Evolutionary conservation across 2,113 vertebrate genomes (phyloP).

Genomic region (Gymnarchus niloticus): DNA sequence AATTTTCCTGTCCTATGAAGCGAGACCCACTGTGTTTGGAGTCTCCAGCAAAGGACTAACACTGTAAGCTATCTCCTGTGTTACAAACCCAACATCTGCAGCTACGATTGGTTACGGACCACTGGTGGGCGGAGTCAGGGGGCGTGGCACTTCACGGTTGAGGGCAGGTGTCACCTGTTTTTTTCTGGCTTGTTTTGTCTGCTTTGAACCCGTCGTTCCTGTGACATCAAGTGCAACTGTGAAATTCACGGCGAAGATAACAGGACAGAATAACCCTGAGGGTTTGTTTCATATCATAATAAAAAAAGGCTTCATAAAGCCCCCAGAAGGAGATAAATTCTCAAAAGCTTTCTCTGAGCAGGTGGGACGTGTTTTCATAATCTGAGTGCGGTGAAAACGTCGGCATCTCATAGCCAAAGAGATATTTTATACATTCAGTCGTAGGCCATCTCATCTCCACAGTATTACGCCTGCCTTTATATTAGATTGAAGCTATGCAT

Average conservation of each 20-base stretch:
- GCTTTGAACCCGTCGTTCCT: background rate
- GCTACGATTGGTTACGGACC: background rate
- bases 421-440: background rate
- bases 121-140: background rate
- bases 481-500: background rate
- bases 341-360: background rate
- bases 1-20: background rate
- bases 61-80: background rate
- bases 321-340: background rate
- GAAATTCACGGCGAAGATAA: background rate
- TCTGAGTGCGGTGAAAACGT: background rate
- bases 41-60: conserved; percentile 11
- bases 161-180: background rate
- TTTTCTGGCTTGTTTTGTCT: background rate
- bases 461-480: background rate
- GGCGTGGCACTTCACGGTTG: background rate
- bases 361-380: background rate
- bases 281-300: background rate
- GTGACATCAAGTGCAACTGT: background rate
- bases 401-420: background rate
- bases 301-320: background rate
- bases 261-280: background rate
- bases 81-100: background rate
- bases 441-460: background rate
- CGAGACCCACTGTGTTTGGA: background rate